These are phyloP conservation scores for Adelges cooleyi DNA, from an alignment of 1,140 invertebrate genomes.

Conservation along the genomic window DNA sequence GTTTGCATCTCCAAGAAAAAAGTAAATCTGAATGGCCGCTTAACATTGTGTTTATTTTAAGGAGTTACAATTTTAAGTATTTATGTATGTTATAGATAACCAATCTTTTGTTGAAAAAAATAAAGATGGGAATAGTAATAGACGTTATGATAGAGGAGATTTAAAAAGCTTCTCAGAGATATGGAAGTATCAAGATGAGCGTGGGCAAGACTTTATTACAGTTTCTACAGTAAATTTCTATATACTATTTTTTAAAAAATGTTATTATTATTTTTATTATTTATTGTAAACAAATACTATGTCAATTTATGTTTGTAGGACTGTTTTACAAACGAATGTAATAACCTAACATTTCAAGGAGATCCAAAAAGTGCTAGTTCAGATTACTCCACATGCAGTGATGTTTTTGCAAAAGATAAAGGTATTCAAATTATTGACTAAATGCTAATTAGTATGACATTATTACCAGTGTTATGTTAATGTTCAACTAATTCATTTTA, in stretches of 20 bases:
- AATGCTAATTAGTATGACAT: not conserved
- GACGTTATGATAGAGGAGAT: not conserved
- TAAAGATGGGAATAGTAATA: not conserved
- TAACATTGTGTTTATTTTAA: not conserved
- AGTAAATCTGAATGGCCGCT: not conserved
- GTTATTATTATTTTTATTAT: no score
- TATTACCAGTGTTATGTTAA: no score
- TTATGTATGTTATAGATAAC: not conserved
- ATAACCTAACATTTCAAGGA: not conserved
- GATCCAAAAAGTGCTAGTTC: conserved; percentile 12
- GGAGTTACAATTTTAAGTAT: no score
- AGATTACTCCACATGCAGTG: conserved; percentile 21
- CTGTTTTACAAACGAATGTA: conserved; percentile 8
- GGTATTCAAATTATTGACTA: not conserved
- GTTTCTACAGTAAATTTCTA: conserved; percentile 9
- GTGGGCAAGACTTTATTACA: conserved; percentile 12
- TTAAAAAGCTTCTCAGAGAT: conserved; percentile 12
- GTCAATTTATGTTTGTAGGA: not conserved
- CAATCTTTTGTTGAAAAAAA: conserved; percentile 10
- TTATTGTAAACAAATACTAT: no score
- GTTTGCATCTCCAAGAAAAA: conserved; percentile 29
- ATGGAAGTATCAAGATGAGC: conserved; percentile 20
- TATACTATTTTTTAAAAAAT: no score
- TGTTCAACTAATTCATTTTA: no score
- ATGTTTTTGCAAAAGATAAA: conserved; percentile 23